Evolutionary conservation across 2,113 vertebrate genomes (phyloP), one percentile per base, ranked within the genome.

Genomic region (Daphoenositta chrysoptera): DNA sequence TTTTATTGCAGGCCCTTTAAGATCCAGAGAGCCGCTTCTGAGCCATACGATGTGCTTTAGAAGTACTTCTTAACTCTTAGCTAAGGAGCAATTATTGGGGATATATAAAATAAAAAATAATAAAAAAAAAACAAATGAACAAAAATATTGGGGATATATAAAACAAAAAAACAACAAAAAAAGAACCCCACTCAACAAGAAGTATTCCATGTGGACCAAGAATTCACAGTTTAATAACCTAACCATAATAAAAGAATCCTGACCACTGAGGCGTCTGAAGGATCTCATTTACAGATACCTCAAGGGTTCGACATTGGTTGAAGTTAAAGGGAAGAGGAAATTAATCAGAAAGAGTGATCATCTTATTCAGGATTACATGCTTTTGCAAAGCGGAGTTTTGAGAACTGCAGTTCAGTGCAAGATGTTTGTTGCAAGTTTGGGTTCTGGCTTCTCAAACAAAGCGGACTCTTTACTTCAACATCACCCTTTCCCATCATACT

Each of bases 41-140:
- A 99, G 99, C 99, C 99, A 99, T 99, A 99, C 96, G 89, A 98
- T 99, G 98, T 99, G 99, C 98, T 99, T 99, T 98, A 98, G 99
- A 99, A 99, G 99, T 99, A 99, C 98, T 99, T 98, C 98, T 99
- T 98, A 99, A 99, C 99, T 99, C 98, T 98, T 99, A 99, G 98
- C 98, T 99, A 99, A 98, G 98, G 98, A 99, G 98, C 98, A 98
- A 99, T 98, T 99, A 98, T 98, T 98, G 98, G 99, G 98, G 99
- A 99, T 98, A 97, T 98, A 98, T 97, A 98, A 98, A 98, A 92
- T 90, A 77, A 94, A 94, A 87, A 94, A 96, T 76, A 44, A 89
- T 76, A 75, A 80, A 73, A 94, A 94, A 90, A 84, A 90, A 91
- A 90, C 44, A 93, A 89, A 93, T 86, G 73, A 96, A 96, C 97